Percentiles rank a stretch among this genome's conserved stretches.
These are phyloP conservation scores for Drosophila nr. perissopoda DNA, from an alignment of 2,888 invertebrate genomes.

Conservation along the genomic window DNA sequence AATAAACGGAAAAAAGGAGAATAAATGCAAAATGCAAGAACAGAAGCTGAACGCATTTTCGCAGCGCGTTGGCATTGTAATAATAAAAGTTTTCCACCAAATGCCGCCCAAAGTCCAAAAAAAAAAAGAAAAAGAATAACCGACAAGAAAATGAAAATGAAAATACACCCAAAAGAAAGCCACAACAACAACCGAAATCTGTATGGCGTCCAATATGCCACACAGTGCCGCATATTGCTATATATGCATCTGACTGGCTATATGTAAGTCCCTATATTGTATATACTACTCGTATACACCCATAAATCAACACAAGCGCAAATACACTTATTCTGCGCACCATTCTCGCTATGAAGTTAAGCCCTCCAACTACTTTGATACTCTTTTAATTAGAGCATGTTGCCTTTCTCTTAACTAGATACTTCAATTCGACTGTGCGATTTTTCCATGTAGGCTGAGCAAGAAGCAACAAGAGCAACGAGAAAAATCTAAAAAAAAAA, in stretches of 20 bases:
- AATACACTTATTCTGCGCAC: constrained; percentile 59
- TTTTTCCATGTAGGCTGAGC: not conserved
- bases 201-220: constrained; percentile 60
- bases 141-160: constrained; percentile 56
- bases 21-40: constrained; percentile 52
- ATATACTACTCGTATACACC: constrained; percentile 41
- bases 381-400: not conserved
- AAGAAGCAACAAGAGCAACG: not conserved
- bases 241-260: constrained; percentile 30
- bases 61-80: constrained; percentile 58
- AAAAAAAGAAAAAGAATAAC: constrained; percentile 10
- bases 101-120: constrained; percentile 38
- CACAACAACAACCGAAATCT: constrained; percentile 62
- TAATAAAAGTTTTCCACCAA: constrained; percentile 68
- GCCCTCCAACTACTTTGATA: constrained; percentile 21
- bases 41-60: constrained; percentile 71
- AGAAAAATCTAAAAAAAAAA: not conserved
- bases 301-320: constrained; percentile 68
- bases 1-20: constrained; percentile 16
- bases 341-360: constrained; percentile 53
- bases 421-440: not conserved
- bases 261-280: constrained; percentile 39
- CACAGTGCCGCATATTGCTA: constrained; percentile 43
- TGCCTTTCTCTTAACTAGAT: not conserved
- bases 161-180: constrained; percentile 52